Evolutionary conservation across 2,113 vertebrate species (phyloP), one percentile per base, ranked within the genome.

Genomic region (Talpa occidentalis): DNA sequence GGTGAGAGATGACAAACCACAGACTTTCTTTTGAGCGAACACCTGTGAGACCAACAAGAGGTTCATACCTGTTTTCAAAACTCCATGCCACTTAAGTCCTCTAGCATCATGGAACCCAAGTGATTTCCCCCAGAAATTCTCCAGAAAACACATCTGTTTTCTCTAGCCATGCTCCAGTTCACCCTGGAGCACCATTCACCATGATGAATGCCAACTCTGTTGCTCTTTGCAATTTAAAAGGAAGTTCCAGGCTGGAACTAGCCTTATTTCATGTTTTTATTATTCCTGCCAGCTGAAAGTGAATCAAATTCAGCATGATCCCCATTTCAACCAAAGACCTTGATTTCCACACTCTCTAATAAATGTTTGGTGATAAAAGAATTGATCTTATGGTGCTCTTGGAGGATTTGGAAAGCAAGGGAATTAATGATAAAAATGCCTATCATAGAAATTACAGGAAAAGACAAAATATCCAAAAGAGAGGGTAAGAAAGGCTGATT

Each of bases 61-160:
- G 60, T 64, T 35, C 95, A 96, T 98, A 98, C 98, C 98, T 98
- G 93, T 90, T 64, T 83, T 52, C 84, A 92, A 54, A 91, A n/a
- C 40, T 4, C 40, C n/a, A 35, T 49, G 69, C 4, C 78, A 94
- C 26, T 8, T 64, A 74, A 28, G 62, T 80, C 77, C 72, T 16
- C n/a, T 93, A 70, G 32, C 49, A 40, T 87, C 26, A 47, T 16
- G 28, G 74, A 80, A 49, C 67, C 40, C 22, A 59, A 49, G 62
- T 40, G 47, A 72, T 79, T 59, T 95, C 85, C 35, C 10, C 60
- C 82, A 94, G 0, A 2, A 84, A 56, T 88, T 16, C 77, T 56
- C 92, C 47, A 35, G 91, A 93, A 26, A 69, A 62, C 15, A 95
- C 17, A 54, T 93, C 96, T 98, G 89, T 96, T 97, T 98, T 95